Evolutionary conservation across 2,113 vertebrate genomes (phyloP).

Genomic region (Paedocypris sp.): DNA sequence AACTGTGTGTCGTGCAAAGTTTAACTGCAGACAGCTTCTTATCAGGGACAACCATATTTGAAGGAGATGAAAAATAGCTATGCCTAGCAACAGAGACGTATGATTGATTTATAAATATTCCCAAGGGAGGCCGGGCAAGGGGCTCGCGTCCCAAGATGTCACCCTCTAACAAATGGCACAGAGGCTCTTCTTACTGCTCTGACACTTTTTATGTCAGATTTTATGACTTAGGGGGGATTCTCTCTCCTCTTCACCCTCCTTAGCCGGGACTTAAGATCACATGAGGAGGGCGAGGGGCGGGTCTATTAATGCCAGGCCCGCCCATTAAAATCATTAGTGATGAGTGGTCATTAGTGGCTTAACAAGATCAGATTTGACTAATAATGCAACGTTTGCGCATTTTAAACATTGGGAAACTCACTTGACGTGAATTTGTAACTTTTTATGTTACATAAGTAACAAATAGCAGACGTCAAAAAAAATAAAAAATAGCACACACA

Average conservation of each 20-base stretch:
- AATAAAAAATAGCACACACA: too few species aligned
- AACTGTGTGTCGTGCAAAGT: constrained; percentile 6
- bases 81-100: constrained; percentile 24
- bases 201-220: neutral
- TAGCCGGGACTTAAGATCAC: neutral
- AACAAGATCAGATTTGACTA: too few species aligned
- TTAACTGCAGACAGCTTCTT: constrained; percentile 13
- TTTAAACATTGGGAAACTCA: too few species aligned
- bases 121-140: constrained; percentile 9
- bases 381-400: too few species aligned
- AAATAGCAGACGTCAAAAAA: too few species aligned
- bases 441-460: too few species aligned
- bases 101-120: constrained; percentile 42
- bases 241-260: neutral
- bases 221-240: constrained; percentile 10
- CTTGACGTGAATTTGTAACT: too few species aligned
- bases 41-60: constrained; percentile 36
- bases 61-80: constrained; percentile 41
- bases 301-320: too few species aligned
- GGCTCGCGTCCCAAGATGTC: constrained; percentile 11
- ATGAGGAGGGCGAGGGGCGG: too few species aligned
- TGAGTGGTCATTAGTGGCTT: too few species aligned
- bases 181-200: neutral
- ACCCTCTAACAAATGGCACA: constrained; percentile 4
- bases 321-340: too few species aligned